Percentiles rank a stretch among this genome's conserved stretches.
Evolutionary conservation across 2,888 invertebrate genomes (phyloP).

Genomic region (Pseudococcus viburni): DNA sequence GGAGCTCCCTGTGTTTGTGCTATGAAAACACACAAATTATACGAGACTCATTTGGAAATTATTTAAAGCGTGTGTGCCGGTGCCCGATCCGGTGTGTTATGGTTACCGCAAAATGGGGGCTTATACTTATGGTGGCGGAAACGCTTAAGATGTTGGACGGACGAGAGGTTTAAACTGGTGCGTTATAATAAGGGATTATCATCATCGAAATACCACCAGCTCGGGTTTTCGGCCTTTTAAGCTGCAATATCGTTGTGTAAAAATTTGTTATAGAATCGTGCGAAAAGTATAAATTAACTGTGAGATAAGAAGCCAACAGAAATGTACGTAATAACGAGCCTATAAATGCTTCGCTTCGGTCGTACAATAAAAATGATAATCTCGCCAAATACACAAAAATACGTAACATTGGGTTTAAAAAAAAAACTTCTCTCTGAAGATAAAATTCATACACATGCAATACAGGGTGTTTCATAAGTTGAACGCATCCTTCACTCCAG

Average conservation of each 20-base stretch:
- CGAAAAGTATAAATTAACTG: slow-evolving; percentile 12
- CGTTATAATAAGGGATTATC: neutral
- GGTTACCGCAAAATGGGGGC: slow-evolving; percentile 6
- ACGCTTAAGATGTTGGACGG: slow-evolving; percentile 10
- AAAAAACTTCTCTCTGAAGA: neutral
- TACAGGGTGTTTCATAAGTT: too few relatives aligned
- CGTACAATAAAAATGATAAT: slow-evolving; percentile 42
- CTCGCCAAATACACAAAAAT: slow-evolving; percentile 9
- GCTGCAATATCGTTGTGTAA: neutral
- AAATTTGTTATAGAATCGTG: slow-evolving; percentile 31
- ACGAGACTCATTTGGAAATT: slow-evolving; percentile 13
- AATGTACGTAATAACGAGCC: slow-evolving; percentile 14
- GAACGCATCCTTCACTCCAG: too few relatives aligned
- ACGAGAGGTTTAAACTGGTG: neutral
- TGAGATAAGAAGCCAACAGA: neutral
- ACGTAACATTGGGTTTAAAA: neutral
- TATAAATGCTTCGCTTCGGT: slow-evolving; percentile 2
- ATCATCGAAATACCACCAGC: neutral
- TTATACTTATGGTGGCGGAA: slow-evolving; percentile 11
- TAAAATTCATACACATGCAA: slow-evolving; percentile 18
- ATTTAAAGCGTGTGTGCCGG: slow-evolving; percentile 16
- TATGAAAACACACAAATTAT: slow-evolving; percentile 8
- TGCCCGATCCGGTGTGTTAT: neutral
- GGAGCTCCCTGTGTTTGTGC: neutral
- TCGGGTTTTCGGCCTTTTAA: neutral